Base-by-base conservation (phyloP, 2,797 vertebrate genomes). In the Dermochelys coriacea region DNA sequence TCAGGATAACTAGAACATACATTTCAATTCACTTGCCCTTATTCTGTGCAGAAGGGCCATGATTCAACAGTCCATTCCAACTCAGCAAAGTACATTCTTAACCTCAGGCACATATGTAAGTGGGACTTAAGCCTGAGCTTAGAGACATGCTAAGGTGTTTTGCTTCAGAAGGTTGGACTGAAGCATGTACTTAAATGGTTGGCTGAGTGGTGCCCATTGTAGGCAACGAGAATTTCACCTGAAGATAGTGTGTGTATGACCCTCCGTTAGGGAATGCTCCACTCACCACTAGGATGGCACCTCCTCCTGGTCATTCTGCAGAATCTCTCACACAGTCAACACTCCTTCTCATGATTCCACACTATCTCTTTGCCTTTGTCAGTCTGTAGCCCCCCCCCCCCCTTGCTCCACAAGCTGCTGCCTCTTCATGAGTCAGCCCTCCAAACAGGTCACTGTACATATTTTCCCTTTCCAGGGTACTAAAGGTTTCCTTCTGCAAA, bases 241-340 rank as follows among this genome's bases (percentile, higher is more conserved):
- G 45, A 25, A 27, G 34, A 8, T 19, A 16, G 14, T 1, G 41
- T 5, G 14, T 1, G 41, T 5, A 2, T 7, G 3, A 52, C 47
- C 31, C 82, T 87, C 34, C 68, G 61, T 37, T 19, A 68, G 34
- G 18, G 8, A 37, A 68, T 37, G 16, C 34, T 37, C 34, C 61
- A 37, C 34, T 21, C 34, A n/a, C 61, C 34, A 19, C 8, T 19
- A n/a, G 34, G 61, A n/a, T 37, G 61, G 34, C 18, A 11, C 34
- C 61, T 68, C 61, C 34, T 68, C 8, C 34, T 68, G 16, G 34
- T 37, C 34, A 37, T 68, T 68, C 18, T n/a, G 61, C 8, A 31
- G 34, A 37, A 19, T 37, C n/a, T 34, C 34, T n/a, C 34, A 68
- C 16, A 19, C 61, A 31, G 29, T 59, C 57, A 59, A 31, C 57